Evolutionary conservation across 30 jellyfish, hydroid and myxozoan genomes (phyloP).

Genomic region (Rhopilema esculentum): DNA sequence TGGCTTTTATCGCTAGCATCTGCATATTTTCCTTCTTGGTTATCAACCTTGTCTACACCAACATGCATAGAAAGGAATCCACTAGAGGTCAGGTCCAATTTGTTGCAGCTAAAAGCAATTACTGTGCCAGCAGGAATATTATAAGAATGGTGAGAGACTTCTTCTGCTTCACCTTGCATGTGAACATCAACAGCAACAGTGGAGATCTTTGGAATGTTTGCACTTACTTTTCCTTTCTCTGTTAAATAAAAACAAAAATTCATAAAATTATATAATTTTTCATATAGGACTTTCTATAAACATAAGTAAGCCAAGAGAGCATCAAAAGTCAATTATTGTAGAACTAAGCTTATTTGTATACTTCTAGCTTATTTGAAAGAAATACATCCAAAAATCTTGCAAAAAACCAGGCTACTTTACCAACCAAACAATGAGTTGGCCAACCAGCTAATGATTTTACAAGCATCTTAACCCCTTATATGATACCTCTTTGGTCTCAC

Average conservation of each 20-base stretch:
- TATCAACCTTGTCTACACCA: conserved; percentile 78
- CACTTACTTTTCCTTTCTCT: conserved; percentile 71
- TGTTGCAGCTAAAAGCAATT: conserved; percentile 90
- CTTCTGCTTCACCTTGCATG: conserved; percentile 58
- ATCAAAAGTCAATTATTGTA: too few relatives aligned
- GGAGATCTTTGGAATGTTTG: conserved; percentile 44
- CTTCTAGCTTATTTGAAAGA: too few relatives aligned
- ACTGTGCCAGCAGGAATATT: conserved; percentile 88
- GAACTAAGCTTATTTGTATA: too few relatives aligned
- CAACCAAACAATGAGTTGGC: too few relatives aligned
- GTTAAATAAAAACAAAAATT: background rate
- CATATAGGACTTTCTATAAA: too few relatives aligned
- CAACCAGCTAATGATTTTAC: too few relatives aligned
- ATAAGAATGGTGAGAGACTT: conserved; percentile 54
- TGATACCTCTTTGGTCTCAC: too few relatives aligned
- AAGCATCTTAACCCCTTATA: too few relatives aligned
- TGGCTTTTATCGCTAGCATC: background rate
- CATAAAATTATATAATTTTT: too few relatives aligned
- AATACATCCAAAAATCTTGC: too few relatives aligned
- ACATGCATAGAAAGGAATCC: conserved; percentile 81
- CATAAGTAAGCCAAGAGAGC: too few relatives aligned
- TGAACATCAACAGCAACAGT: conserved; percentile 72
- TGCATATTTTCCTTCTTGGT: conserved; percentile 25
- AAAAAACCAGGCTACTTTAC: too few relatives aligned
- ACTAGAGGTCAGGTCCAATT: conserved; percentile 56